A percentile compares a stretch with the other conserved stretches of the same genome.
Evolutionary conservation across 2,797 vertebrate species (phyloP).

Genomic region (Carapus acus): DNA sequence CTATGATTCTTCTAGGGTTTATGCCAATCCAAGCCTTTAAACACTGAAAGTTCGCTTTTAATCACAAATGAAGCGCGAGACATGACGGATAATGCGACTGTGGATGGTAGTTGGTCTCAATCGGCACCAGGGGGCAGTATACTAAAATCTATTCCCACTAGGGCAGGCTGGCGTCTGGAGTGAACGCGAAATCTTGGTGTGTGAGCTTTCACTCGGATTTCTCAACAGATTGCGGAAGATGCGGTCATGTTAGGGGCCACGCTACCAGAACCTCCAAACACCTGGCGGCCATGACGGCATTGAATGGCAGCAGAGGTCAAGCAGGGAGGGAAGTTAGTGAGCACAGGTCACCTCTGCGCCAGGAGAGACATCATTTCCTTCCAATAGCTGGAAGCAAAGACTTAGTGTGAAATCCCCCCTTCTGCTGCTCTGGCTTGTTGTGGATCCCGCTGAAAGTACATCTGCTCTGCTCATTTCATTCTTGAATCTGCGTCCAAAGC

Average conservation of each 20-base stretch:
- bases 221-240: constrained; percentile 44
- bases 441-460: too few species aligned
- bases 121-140: constrained; percentile 47
- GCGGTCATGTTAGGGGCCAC: constrained; percentile 22
- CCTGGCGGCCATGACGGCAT: constrained; percentile 16
- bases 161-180: background rate
- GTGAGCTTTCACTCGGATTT: background rate
- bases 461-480: background rate
- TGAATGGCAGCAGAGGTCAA: background rate
- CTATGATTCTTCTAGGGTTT: too few species aligned
- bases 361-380: background rate
- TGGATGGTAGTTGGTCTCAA: background rate
- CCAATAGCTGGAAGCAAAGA: too few species aligned
- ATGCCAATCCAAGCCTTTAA: too few species aligned
- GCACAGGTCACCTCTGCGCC: constrained; percentile 2
- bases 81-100: too few species aligned
- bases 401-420: too few species aligned
- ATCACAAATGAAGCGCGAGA: too few species aligned
- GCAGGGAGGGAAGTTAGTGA: background rate
- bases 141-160: background rate
- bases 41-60: too few species aligned
- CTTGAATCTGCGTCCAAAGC: background rate
- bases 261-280: constrained; percentile 11
- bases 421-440: too few species aligned
- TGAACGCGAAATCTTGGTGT: too few species aligned